Percentiles rank a stretch among this genome's conserved stretches.
Evolutionary conservation across 2,797 vertebrate genomes (phyloP).

Genomic region (Erethizon dorsatum): DNA sequence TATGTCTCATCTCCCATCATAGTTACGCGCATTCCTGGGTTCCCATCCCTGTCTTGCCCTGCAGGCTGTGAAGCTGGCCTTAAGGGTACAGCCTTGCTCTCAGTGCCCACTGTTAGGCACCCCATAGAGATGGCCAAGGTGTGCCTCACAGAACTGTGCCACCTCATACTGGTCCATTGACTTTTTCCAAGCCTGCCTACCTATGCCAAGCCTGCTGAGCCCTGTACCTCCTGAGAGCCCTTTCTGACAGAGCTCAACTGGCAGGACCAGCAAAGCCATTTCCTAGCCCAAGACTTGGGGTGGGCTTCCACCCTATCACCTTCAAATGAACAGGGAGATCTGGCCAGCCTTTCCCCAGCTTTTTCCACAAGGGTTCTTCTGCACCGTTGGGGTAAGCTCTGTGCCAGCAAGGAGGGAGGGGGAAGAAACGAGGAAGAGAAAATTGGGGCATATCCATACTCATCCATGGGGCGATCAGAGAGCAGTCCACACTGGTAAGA

Average conservation of each 20-base stretch:
- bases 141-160: background rate
- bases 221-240: background rate
- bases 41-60: too few species aligned
- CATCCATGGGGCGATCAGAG: background rate
- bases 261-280: background rate
- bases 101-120: background rate
- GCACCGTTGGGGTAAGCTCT: background rate
- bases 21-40: rapidly evolving
- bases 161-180: background rate
- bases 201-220: background rate
- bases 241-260: background rate
- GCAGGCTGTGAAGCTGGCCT: background rate
- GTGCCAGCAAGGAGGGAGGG: background rate
- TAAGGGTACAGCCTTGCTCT: background rate
- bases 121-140: rapidly evolving
- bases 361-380: background rate
- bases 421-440: background rate
- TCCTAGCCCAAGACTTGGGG: background rate
- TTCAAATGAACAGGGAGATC: background rate
- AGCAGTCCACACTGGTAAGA: background rate
- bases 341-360: background rate
- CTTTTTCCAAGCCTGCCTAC: background rate
- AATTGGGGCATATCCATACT: rapidly evolving
- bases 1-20: background rate
- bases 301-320: background rate